Percentiles rank a stretch among this genome's conserved stretches.
Conservation (phyloP, 2,797 vertebrate species). For the Arremon brunneinucha region DNA sequence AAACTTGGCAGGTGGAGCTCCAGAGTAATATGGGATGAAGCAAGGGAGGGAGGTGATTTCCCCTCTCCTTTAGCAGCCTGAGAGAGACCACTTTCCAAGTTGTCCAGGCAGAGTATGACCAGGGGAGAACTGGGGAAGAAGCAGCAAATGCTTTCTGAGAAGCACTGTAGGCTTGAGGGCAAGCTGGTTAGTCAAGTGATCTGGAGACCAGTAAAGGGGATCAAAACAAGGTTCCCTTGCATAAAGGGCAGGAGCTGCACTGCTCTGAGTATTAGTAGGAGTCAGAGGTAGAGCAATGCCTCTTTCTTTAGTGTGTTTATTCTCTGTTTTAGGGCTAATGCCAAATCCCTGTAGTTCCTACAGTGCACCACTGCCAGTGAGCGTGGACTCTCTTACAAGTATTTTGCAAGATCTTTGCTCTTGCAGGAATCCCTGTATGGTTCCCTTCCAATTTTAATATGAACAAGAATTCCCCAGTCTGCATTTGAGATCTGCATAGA, state of each 20-base stretch:
- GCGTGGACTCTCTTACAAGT: accelerated
- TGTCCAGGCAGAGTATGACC: background rate
- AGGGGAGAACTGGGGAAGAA: background rate
- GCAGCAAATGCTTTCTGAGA: background rate
- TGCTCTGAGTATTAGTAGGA: background rate
- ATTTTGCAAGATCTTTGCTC: background rate
- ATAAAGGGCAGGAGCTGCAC: background rate
- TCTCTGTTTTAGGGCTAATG: background rate
- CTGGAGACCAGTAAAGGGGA: background rate
- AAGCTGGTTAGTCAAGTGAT: background rate
- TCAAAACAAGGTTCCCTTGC: background rate
- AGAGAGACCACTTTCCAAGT: background rate
- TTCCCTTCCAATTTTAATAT: background rate
- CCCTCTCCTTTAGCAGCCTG: background rate
- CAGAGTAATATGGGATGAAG: background rate
- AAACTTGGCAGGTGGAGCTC: background rate
- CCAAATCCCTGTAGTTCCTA: background rate
- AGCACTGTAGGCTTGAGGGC: background rate
- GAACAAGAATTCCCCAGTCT: background rate
- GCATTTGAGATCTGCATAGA: background rate
- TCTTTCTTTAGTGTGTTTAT: background rate
- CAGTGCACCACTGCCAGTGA: background rate
- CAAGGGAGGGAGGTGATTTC: background rate
- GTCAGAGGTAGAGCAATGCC: background rate
- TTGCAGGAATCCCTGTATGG: background rate